These are phyloP conservation scores for Chelon auratus DNA, from an alignment of 2,797 vertebrate species.

Conservation along the genomic window DNA sequence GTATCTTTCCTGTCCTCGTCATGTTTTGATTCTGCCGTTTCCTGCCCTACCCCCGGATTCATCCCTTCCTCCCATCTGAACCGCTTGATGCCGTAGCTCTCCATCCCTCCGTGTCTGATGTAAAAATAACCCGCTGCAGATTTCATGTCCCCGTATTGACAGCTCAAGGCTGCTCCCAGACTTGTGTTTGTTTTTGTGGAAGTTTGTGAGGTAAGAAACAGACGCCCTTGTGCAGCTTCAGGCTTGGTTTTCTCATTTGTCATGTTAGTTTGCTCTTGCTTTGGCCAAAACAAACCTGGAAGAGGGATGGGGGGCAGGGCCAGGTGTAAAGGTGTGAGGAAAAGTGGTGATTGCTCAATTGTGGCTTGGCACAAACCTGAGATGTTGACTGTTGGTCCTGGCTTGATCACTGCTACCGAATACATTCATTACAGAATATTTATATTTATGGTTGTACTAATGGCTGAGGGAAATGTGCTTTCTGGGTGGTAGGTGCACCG, in stretches of 20 bases:
- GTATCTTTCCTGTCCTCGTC: slow-evolving; percentile 1
- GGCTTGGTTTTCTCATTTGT: slow-evolving; percentile 81
- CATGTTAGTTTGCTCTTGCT: slow-evolving; percentile 70
- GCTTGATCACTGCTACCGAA: background rate
- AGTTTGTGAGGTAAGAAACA: slow-evolving; percentile 57
- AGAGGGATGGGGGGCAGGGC: slow-evolving; percentile 26
- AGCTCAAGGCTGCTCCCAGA: slow-evolving; percentile 62
- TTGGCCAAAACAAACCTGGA: slow-evolving; percentile 57
- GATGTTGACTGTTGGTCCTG: slow-evolving; percentile 20
- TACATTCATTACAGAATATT: slow-evolving; percentile 2
- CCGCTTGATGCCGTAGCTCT: slow-evolving; percentile 9
- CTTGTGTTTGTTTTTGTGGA: slow-evolving; percentile 53
- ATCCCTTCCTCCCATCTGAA: slow-evolving; percentile 30
- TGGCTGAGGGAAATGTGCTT: background rate
- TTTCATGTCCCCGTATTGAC: slow-evolving; percentile 57
- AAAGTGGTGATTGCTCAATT: slow-evolving; percentile 32
- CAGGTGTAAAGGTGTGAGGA: slow-evolving; percentile 1
- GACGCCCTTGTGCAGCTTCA: slow-evolving; percentile 53
- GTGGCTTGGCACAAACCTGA: slow-evolving; percentile 17
- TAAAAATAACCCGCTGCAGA: slow-evolving; percentile 69
- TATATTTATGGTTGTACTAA: background rate
- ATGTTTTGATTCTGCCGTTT: background rate
- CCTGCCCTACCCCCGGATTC: background rate
- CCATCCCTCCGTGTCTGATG: slow-evolving; percentile 43
- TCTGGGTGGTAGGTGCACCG: background rate